These are phyloP conservation scores for Ambastaia sidthimunki DNA, from an alignment of 2,797 vertebrate species.

Conservation along the genomic window DNA sequence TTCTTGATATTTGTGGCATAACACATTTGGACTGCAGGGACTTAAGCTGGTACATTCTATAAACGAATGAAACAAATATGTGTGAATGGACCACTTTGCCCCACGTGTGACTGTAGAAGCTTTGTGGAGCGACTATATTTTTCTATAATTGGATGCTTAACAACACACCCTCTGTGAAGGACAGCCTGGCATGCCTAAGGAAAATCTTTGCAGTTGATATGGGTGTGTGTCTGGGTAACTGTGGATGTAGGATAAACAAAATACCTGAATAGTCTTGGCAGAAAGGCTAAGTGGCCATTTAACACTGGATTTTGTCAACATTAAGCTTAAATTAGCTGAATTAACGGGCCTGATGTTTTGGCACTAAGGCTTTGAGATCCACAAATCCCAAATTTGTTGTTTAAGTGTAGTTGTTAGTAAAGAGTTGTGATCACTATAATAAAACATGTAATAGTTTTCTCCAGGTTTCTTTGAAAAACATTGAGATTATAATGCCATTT, in stretches of 20 bases:
- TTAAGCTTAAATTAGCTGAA: constrained; percentile 24
- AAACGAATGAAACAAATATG: constrained; percentile 11
- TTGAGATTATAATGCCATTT: no score
- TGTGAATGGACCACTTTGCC: constrained; percentile 19
- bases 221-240: constrained; percentile 24
- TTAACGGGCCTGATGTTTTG: constrained; percentile 30
- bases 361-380: no score
- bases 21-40: background rate
- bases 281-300: constrained; percentile 20
- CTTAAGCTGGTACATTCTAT: background rate
- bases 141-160: constrained; percentile 63
- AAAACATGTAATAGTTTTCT: no score
- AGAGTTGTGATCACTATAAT: no score
- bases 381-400: no score
- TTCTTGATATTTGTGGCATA: background rate
- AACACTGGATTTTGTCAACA: constrained; percentile 24
- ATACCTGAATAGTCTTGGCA: constrained; percentile 54
- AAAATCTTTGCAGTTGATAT: constrained; percentile 46
- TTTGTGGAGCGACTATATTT: constrained; percentile 49
- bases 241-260: constrained; percentile 38
- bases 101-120: constrained; percentile 36
- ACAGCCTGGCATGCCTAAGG: constrained; percentile 50
- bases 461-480: no score
- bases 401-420: no score
- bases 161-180: constrained; percentile 55